Base-by-base conservation (phyloP, 2,797 vertebrate species). In the Centroberyx gerrardi region DNA sequence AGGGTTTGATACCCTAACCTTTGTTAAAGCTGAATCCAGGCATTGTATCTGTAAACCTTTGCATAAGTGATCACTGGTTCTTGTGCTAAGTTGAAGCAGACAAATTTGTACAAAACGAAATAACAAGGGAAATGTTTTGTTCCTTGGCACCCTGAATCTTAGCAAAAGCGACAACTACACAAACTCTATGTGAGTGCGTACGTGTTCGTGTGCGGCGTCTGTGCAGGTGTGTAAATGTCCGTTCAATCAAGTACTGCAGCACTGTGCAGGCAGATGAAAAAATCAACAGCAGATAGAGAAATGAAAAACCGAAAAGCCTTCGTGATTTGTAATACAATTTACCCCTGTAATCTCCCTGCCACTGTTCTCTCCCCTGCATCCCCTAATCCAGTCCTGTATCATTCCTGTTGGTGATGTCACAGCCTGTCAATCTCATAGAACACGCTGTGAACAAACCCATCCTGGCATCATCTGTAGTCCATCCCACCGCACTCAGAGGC, bases 311-410 rank as follows among this genome's bases (percentile, higher is more conserved):
- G 53, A 89, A 92, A 91, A 93, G 78, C 91, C 78, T 69, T 78
- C 36, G 67, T 89, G 89, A 91, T 90, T 93, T 91, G 87, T 89
- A 89, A 92, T 91, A 88, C 83, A 90, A 88, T 93, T 92, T 92
- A 79, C 60, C 12, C 18, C 81, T 85, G 80, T 93, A 94, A 94
- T 94, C 92, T 85, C 88, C 71, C 31, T 62, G 77, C 72, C 78
- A 66, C 80, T 86, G 78, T 88, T 87, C 51, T 77, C 78, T 74
- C 72, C 42, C 48, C 81, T 77, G 76, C 60, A 62, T 29, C 46
- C 86, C 80, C 36, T 92, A 92, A 93, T 94, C 92, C 89, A 68
- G 63, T 52, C 56, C 63, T 79, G 84, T 86, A 63, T 86, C 87
- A 88, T 89, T 89, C 73, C 81, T 84, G 69, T 38, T 87, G 78